Conservation (phyloP, 64 coral and sea anemone species). For the Montipora cactus region DNA sequence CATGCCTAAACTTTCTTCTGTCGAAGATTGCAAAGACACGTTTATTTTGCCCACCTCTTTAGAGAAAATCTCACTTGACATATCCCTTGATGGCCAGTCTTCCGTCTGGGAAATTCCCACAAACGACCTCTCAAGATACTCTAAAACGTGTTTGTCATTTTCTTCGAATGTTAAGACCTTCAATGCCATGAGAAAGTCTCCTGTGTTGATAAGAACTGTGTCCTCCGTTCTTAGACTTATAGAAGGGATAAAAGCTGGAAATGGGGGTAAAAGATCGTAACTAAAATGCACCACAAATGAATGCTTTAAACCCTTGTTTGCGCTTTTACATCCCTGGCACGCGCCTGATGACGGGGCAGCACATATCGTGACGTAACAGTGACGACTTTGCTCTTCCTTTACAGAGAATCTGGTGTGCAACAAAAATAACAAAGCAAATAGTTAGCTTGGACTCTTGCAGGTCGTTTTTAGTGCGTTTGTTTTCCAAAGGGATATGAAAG, state of each 20-base stretch:
- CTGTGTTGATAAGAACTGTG: slow-evolving; percentile 77
- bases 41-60: not conserved
- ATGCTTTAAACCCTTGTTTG: slow-evolving; percentile 60
- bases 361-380: slow-evolving; percentile 85
- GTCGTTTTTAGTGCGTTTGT: no score
- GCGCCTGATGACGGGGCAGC: slow-evolving; percentile 52
- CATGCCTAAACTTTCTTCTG: not conserved
- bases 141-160: not conserved
- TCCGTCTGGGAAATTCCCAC: not conserved
- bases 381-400: slow-evolving; percentile 47
- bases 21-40: not conserved
- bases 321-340: slow-evolving; percentile 25
- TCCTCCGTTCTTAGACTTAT: slow-evolving; percentile 62
- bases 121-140: slow-evolving; percentile 2
- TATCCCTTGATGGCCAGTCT: not conserved
- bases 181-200: slow-evolving; percentile 80
- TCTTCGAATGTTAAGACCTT: slow-evolving; percentile 23
- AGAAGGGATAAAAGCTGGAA: slow-evolving; percentile 72
- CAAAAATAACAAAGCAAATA: not conserved
- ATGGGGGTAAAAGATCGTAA: slow-evolving; percentile 75
- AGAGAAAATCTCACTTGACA: not conserved
- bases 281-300: slow-evolving; percentile 75
- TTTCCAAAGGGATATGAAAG: no score
- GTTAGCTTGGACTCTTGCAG: not conserved
- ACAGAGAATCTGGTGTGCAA: not conserved